Evolutionary conservation across 2,888 invertebrate species (phyloP), one percentile per base, ranked within the genome.

Genomic region (Aspidiotus destructor): DNA sequence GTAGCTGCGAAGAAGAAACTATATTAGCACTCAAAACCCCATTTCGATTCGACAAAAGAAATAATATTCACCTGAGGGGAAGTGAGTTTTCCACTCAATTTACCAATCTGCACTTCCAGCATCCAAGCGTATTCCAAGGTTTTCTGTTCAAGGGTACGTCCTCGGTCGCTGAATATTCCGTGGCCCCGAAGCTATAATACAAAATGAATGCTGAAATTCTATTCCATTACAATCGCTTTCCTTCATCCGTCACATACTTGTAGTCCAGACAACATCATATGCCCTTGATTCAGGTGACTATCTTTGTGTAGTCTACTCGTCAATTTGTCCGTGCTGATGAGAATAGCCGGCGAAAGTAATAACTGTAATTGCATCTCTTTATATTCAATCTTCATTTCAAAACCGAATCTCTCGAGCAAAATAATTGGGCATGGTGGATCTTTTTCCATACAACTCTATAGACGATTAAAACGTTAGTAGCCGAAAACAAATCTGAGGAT

Each of bases 111-210:
- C 7, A 95, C 83, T 78, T 99, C 98, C 74, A 98, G 85, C 74
- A 97, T 81, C 99, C 99, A 99, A 0, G 90, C 93, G 77, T 99
- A 99, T 77, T 99, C 99, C 16, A 98, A 79, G 0, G 97, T 96
- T 74, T 97, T 97, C 77, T 94, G 89, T 74, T 95, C 93, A 17
- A 96, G 81, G 9, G 87, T 85, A 71, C 94, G 83, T 68, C 92
- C 94, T 69, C 91, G 86, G 75, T 92, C 92, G 73, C 97, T 97
- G 76, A 98, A 99, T 86, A 95, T 91, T 0, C 94, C 95, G 77
- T 96, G 94, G 0, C 97, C 98, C 73, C 98, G 84, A 70, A 91
- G 84, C 83, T 89, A 79, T 58, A 72, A 72, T 58, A 58, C 62
- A 67, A 28, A 71, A 60, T 48, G 53, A 60, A 61, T 42, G 42